Base-by-base conservation (phyloP, 2,888 invertebrate genomes). In the Stramonita haemastoma region DNA sequence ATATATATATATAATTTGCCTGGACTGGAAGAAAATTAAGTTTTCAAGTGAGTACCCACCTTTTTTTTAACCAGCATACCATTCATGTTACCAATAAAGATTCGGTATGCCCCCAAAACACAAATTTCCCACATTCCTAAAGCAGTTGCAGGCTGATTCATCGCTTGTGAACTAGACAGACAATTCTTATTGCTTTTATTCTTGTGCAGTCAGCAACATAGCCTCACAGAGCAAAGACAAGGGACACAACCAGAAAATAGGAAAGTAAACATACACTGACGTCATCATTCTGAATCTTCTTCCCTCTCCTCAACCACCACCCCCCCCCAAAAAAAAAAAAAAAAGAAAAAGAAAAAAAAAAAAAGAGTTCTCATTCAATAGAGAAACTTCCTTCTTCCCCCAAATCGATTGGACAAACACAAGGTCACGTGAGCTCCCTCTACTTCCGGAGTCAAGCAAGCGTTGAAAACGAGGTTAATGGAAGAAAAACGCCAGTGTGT, bases 391-490 rank as follows among this genome's bases (percentile, higher is more conserved):
- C 57, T 46, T 46, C 57, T 46, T 46, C 46, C 46, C 46, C n/a
- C 66, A 36, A 15, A 87, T 87, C 73, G 87, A 87, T 87, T 87
- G 87, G 87, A 32, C 73, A 87, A 73, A 87, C 70, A 87, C 8
- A 26, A n/a, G 87, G 87, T 87, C 87, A 87, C 87, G 87, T 87
- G 87, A 36, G 34, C 46, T 26, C 34, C 70, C 17, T 46, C n/a
- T 46, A 87, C 87, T 87, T 87, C 87, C 87, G 87, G 85, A 17
- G 22, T 46, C 26, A 56, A 84, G 81, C 87, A 60, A 46, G 73
- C 73, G n/a, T 17, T 73, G 73, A 87, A 87, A 73, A 73, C 73
- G 87, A 87, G 87, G 87, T 87, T 87, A 87, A 87, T 87, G 70
- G 87, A 87, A 87, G 87, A 87, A 87, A 87, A 87, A 87, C 87